A percentile compares a stretch with the other conserved stretches of the same genome.
phyloP scores from a whole-genome alignment of 2,797 vertebrate species.

The Pogonophryne albipinna region DNA sequence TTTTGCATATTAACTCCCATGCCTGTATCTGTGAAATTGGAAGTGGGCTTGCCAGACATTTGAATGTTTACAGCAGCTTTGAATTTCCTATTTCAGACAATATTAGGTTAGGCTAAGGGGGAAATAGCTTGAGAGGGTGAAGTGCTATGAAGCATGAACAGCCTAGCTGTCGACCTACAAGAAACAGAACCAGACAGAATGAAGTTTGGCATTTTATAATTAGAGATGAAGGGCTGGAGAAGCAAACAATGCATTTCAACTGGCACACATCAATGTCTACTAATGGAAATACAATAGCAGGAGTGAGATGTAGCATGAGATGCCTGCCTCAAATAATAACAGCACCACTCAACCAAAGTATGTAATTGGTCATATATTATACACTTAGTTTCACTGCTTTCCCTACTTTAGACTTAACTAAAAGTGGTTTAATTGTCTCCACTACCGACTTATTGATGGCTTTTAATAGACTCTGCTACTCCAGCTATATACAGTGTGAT shows the following conservation, averaged over 20 bases:
- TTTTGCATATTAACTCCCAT: conserved; percentile 72
- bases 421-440: conserved; percentile 24
- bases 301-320: conserved; percentile 53
- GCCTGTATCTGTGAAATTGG: conserved; percentile 79
- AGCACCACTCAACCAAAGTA: conserved; percentile 16
- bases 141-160: conserved; percentile 82
- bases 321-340: conserved; percentile 43
- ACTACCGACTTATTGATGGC: neutral
- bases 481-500: conserved; percentile 29
- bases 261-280: conserved; percentile 59
- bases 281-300: conserved; percentile 52
- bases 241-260: conserved; percentile 75
- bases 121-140: conserved; percentile 67
- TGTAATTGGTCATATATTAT: conserved; percentile 32
- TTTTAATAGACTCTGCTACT: conserved; percentile 22
- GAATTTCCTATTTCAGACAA: conserved; percentile 82
- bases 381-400: conserved; percentile 43
- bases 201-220: conserved; percentile 85
- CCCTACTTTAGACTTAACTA: conserved; percentile 6
- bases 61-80: conserved; percentile 81
- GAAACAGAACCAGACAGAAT: conserved; percentile 68
- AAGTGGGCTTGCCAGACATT: conserved; percentile 80
- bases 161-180: conserved; percentile 70
- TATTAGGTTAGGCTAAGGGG: conserved; percentile 77
- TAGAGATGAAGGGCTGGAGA: conserved; percentile 73